Conservation (phyloP, 2,888 invertebrate species). For the Ecdyonurus torrentis region DNA sequence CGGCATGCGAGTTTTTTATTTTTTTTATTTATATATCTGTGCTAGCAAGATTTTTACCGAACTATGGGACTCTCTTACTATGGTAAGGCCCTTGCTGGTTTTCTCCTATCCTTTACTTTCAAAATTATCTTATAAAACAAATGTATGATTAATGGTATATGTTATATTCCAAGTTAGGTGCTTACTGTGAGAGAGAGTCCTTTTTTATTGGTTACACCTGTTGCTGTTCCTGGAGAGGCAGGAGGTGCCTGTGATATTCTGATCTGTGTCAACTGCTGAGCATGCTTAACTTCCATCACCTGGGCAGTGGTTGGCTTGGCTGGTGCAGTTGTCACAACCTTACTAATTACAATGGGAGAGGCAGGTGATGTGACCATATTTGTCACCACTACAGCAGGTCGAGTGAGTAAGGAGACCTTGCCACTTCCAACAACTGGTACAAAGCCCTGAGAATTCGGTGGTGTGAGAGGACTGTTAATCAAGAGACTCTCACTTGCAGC, state of each 20-base stretch:
- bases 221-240: constrained; percentile 13
- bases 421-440: background rate
- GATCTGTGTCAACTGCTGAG: background rate
- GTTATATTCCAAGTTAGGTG: too few species aligned
- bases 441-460: background rate
- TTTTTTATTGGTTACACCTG: constrained; percentile 24
- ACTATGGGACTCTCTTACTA: too few species aligned
- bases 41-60: too few species aligned
- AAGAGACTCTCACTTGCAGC: background rate
- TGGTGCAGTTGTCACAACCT: background rate
- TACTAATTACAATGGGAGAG: background rate
- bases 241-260: constrained; percentile 4
- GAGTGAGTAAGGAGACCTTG: too few species aligned
- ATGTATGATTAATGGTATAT: too few species aligned
- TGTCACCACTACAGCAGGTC: too few species aligned
- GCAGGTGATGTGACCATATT: too few species aligned
- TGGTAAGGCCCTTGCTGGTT: too few species aligned
- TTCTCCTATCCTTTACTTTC: too few species aligned
- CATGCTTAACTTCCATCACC: background rate
- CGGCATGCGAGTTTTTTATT: background rate
- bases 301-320: background rate
- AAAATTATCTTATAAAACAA: too few species aligned
- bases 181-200: constrained; percentile 53
- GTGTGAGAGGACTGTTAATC: background rate
- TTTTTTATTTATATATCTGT: background rate